Evolutionary conservation across 2,797 vertebrate species (phyloP).

Genomic region (Cheirogaleus major): DNA sequence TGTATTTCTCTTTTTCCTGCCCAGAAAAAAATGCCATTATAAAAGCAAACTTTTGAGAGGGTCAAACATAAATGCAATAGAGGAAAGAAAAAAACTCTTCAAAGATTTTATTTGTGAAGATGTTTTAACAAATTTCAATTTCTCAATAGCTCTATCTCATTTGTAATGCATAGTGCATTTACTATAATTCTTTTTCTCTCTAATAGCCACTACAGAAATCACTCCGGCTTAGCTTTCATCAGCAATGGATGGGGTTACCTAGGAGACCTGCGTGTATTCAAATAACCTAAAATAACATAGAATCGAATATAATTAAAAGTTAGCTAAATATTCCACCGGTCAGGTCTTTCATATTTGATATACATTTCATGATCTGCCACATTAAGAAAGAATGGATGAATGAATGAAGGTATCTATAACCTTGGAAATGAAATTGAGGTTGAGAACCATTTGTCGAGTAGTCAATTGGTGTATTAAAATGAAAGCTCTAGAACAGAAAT

Average conservation of each 20-base stretch:
- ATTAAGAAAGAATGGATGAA: neutral
- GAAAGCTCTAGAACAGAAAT: neutral
- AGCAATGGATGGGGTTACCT: neutral
- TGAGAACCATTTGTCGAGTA: neutral
- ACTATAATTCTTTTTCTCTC: neutral
- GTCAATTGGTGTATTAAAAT: neutral
- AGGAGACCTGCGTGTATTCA: neutral
- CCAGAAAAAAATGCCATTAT: neutral
- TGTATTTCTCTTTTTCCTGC: neutral
- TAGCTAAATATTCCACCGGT: neutral
- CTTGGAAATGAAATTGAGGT: neutral
- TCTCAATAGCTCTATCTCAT: neutral
- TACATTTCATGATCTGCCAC: neutral
- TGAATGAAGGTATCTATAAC: neutral
- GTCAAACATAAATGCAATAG: neutral
- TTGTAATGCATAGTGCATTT: neutral
- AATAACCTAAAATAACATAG: neutral
- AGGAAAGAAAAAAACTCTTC: neutral
- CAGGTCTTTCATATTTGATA: neutral
- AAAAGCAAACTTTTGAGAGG: conserved; percentile 20
- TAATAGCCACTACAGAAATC: neutral
- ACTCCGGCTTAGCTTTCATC: neutral
- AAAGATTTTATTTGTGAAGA: neutral
- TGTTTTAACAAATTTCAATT: neutral
- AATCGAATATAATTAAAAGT: conserved; percentile 30